phyloP scores from a whole-genome alignment of 2,113 vertebrate species.

The Chauna torquata region DNA sequence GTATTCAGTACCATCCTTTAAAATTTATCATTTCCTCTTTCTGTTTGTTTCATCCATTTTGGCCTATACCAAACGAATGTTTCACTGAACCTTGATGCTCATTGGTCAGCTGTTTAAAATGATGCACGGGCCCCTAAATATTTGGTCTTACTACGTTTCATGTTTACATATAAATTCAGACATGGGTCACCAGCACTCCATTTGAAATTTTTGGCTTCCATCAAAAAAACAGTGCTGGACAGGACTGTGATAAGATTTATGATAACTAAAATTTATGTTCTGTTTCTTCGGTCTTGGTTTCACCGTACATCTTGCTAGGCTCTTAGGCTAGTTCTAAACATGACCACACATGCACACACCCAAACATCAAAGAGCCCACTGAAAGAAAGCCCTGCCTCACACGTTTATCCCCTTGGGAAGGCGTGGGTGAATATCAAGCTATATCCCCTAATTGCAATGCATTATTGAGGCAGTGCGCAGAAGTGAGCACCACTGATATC shows the following conservation, averaged over 20 bases:
- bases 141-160: not conserved
- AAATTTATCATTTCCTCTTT: not conserved
- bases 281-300: not conserved
- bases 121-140: not conserved
- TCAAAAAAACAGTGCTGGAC: not conserved
- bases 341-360: not conserved
- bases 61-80: not conserved
- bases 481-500: not conserved
- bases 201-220: constrained; percentile 24
- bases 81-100: not conserved
- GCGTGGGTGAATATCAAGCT: not conserved
- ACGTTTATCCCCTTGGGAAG: not conserved
- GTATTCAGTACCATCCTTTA: not conserved
- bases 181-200: not conserved
- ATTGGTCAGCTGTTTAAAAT: not conserved
- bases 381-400: not conserved
- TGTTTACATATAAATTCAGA: constrained; percentile 32
- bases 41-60: not conserved
- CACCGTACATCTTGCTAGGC: not conserved
- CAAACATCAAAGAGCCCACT: not conserved
- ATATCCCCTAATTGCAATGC: not conserved
- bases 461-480: not conserved
- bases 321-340: not conserved
- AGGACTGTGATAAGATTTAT: not conserved
- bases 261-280: not conserved